Base-by-base conservation (phyloP, 1,140 invertebrate species). In the Euwallacea fornicatus region DNA sequence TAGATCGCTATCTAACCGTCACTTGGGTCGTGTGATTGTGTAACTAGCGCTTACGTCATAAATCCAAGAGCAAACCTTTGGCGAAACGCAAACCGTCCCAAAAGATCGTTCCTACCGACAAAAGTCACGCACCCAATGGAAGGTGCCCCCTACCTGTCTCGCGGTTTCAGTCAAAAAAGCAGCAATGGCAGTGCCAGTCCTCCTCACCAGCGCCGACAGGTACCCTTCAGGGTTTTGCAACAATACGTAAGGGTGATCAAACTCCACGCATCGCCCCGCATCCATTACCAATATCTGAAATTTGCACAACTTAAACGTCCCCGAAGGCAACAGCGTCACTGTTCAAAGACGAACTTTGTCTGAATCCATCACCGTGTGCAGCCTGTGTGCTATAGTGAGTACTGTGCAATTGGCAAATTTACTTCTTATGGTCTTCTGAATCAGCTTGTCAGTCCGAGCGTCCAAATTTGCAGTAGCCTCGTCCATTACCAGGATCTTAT, bases 381-480 rank as follows among this genome's bases (percentile, higher is more conserved):
- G 81, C 46, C 93, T 84, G 82, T 94, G 92, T 33, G 91, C 92
- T 66, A 93, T 92, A 0, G 91, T 92, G 7, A 94, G 79, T 7
- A 93, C 90, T 0, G 92, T 94, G 71, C 88, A 89, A 2, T 84
- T 75, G 2, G 80, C 78, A 71, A 90, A 89, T 77, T 87, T 86
- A 2, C 80, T 80, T 15, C 87, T 77, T 44, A 90, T 90, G 0
- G 88, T 89, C 64, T 82, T 80, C 74, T 89, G 88, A 54, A 89
- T 89, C 2, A 89, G 79, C 2, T 78, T 81, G 78, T 89, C 88
- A 9, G 88, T 89, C 74, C 83, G 81, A 0, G 84, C 81, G 79
- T 93, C 91, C 2, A 93, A 88, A 64, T 91, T 89, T 2, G 91
- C 91, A 0, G 92, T 93, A 0, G 92, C 92, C 81, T 93, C 91